These are phyloP conservation scores for Oncorhynchus tshawytscha DNA, from an alignment of 2,113 vertebrate species.

Conservation along the genomic window DNA sequence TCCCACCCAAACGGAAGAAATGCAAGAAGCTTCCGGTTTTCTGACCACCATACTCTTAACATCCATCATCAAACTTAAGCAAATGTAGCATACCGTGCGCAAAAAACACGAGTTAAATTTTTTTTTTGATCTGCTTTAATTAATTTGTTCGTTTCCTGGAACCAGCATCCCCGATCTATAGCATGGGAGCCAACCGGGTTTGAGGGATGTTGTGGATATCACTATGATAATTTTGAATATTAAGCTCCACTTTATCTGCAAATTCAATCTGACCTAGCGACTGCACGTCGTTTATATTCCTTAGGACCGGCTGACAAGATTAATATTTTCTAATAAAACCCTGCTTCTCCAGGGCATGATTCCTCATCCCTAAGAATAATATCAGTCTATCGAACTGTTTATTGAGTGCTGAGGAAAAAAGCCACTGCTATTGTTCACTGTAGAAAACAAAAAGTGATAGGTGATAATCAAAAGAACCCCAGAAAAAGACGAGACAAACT, in stretches of 20 bases:
- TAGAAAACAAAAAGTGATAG: slow-evolving; percentile 49
- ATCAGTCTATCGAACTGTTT: slow-evolving; percentile 58
- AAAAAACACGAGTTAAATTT: slow-evolving; percentile 37
- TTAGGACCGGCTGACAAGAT: slow-evolving; percentile 57
- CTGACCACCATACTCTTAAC: slow-evolving; percentile 43
- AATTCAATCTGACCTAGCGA: slow-evolving; percentile 51
- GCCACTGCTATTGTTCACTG: slow-evolving; percentile 50
- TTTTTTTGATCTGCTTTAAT: slow-evolving; percentile 62
- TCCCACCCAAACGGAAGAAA: slow-evolving; percentile 1
- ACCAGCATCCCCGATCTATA: slow-evolving; percentile 55
- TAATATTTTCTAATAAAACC: slow-evolving; percentile 72
- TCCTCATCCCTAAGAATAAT: slow-evolving; percentile 60
- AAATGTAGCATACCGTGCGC: slow-evolving; percentile 40
- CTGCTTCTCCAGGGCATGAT: slow-evolving; percentile 42
- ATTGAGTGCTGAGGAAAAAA: slow-evolving; percentile 54
- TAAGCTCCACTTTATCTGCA: slow-evolving; percentile 67
- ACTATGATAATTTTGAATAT: slow-evolving; percentile 68
- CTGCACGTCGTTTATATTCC: slow-evolving; percentile 57
- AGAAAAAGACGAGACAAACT: slow-evolving; percentile 37
- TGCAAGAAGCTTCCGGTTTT: slow-evolving; percentile 31
- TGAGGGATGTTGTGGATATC: slow-evolving; percentile 61
- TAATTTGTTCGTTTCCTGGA: slow-evolving; percentile 63
- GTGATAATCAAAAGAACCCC: slow-evolving; percentile 40
- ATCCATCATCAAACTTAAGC: slow-evolving; percentile 63
- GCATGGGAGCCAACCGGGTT: slow-evolving; percentile 28